A percentile compares a stretch with the other conserved stretches of the same genome.
Conservation (phyloP, 2,888 invertebrate genomes). For the Eupithecia dodoneata region DNA sequence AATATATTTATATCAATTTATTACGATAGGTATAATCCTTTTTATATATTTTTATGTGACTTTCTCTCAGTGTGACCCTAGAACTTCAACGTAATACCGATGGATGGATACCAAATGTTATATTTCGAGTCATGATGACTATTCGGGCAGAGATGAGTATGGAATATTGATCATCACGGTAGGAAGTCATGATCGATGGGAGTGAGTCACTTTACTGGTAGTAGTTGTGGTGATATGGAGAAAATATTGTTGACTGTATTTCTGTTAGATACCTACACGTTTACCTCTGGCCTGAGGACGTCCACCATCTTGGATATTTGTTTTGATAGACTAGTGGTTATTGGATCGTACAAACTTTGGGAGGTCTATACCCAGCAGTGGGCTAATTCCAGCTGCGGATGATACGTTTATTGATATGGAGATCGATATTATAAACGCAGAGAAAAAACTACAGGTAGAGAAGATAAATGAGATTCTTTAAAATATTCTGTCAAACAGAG, state of each 20-base stretch:
- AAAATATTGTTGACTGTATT: neutral
- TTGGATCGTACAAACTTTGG: neutral
- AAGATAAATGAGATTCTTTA: too few relatives aligned
- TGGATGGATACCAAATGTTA: slow-evolving; percentile 78
- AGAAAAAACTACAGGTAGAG: too few relatives aligned
- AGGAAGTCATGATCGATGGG: slow-evolving; percentile 36
- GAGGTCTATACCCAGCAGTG: neutral
- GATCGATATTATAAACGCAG: too few relatives aligned
- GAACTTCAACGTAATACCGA: slow-evolving; percentile 69
- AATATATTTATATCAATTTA: too few relatives aligned
- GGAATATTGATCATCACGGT: slow-evolving; percentile 54
- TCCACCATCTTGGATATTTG: too few relatives aligned
- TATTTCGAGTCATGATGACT: slow-evolving; percentile 71
- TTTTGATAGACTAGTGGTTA: too few relatives aligned
- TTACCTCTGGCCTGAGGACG: neutral
- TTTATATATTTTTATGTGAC: neutral
- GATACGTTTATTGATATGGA: too few relatives aligned
- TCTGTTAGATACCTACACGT: neutral
- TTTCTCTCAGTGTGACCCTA: slow-evolving; percentile 46
- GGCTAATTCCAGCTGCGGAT: too few relatives aligned
- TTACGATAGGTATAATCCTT: neutral
- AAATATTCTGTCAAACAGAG: too few relatives aligned
- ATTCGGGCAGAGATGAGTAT: slow-evolving; percentile 46
- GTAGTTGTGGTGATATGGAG: neutral
- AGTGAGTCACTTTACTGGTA: slow-evolving; percentile 24